These are phyloP conservation scores for Onthophagus taurus DNA, from an alignment of 1,140 invertebrate species.

Conservation along the genomic window DNA sequence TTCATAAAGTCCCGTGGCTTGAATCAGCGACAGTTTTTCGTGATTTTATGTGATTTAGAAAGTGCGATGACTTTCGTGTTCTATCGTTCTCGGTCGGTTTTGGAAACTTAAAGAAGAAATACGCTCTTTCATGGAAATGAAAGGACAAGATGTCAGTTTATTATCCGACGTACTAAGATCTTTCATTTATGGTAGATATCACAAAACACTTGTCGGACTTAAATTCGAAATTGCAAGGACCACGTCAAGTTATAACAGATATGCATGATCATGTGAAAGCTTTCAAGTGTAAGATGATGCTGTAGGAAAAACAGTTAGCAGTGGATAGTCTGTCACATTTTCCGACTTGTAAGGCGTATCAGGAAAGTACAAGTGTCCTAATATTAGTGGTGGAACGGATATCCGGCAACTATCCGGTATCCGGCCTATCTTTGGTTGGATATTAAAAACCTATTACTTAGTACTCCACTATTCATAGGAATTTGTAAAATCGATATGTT, in stretches of 20 bases:
- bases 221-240: constrained; percentile 12
- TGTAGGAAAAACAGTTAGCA: constrained; percentile 12
- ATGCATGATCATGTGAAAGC: constrained; percentile 13
- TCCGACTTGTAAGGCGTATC: constrained; percentile 8
- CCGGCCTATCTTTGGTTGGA: too few relatives aligned
- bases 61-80: constrained; percentile 16
- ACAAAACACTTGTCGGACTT: constrained; percentile 15
- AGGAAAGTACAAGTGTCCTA: constrained; percentile 6
- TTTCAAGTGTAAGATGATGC: constrained; percentile 16
- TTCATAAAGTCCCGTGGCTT: constrained; percentile 15
- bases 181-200: constrained; percentile 14
- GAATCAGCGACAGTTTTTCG: constrained; percentile 13
- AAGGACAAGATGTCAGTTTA: constrained; percentile 11
- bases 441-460: too few relatives aligned
- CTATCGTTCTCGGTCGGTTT: constrained; percentile 16
- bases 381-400: too few relatives aligned
- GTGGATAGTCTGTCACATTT: neutral
- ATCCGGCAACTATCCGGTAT: too few relatives aligned
- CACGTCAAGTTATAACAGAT: constrained; percentile 11
- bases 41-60: constrained; percentile 15
- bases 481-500: constrained; percentile 3
- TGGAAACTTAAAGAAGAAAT: constrained; percentile 17
- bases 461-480: too few relatives aligned
- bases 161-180: constrained; percentile 13
- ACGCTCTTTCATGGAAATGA: constrained; percentile 14